phyloP scores from a whole-genome alignment of 2,888 invertebrate genomes.

The Flexamia atlantica region DNA sequence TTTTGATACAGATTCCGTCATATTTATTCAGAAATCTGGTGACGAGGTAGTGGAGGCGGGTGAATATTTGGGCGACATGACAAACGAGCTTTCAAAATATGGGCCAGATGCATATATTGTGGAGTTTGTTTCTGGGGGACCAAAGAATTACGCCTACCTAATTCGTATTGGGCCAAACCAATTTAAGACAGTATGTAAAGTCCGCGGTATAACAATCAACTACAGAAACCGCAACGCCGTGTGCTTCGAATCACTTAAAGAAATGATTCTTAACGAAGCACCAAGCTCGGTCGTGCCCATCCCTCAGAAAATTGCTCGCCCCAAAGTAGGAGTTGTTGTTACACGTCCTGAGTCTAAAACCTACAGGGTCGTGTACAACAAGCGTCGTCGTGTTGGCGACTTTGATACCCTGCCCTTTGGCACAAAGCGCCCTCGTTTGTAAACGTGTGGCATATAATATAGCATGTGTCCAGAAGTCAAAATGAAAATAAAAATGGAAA shows the following conservation, averaged over 20 bases:
- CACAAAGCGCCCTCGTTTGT: neutral
- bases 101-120: slow-evolving; percentile 70
- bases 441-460: too few relatives aligned
- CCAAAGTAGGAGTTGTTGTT: slow-evolving; percentile 21
- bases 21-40: slow-evolving; percentile 67
- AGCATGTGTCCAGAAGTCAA: too few relatives aligned
- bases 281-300: neutral
- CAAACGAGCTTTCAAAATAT: slow-evolving; percentile 71
- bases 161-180: slow-evolving; percentile 58
- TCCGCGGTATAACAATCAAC: slow-evolving; percentile 18
- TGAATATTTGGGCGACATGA: slow-evolving; percentile 72
- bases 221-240: neutral
- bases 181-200: slow-evolving; percentile 30
- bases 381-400: slow-evolving; percentile 9
- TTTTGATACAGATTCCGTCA: slow-evolving; percentile 73
- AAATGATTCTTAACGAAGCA: neutral
- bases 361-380: slow-evolving; percentile 36
- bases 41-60: slow-evolving; percentile 68
- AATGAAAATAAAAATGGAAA: too few relatives aligned
- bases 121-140: slow-evolving; percentile 72
- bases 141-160: slow-evolving; percentile 72
- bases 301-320: slow-evolving; percentile 17
- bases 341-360: slow-evolving; percentile 19
- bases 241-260: slow-evolving; percentile 8
- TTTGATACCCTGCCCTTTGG: slow-evolving; percentile 42